A percentile compares a stretch with the other conserved stretches of the same genome.
phyloP scores from a whole-genome alignment of 2,888 invertebrate genomes.

The Apeira syringaria region DNA sequence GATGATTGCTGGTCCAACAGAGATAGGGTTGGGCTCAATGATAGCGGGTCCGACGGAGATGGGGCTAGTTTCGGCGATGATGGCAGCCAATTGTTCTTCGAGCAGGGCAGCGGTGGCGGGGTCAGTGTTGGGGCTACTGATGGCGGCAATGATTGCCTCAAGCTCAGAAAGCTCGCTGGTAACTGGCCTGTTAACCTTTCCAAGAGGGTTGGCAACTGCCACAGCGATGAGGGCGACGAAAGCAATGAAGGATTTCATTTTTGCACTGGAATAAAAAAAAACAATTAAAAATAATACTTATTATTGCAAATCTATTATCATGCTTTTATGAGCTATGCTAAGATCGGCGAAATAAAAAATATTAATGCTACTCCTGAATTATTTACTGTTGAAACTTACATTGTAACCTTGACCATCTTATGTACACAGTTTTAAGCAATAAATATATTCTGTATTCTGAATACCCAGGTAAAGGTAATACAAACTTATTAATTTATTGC shows the following conservation, averaged over 20 bases:
- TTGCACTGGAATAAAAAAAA: constrained; percentile 37
- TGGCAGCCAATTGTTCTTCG: constrained; percentile 41
- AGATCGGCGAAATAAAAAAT: too few relatives aligned
- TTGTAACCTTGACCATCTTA: too few relatives aligned
- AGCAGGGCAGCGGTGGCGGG: constrained; percentile 51
- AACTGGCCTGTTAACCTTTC: constrained; percentile 29
- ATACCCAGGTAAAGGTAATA: too few relatives aligned
- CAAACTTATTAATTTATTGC: too few relatives aligned
- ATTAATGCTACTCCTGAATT: too few relatives aligned
- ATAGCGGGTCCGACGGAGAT: constrained; percentile 24
- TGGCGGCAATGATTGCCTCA: constrained; percentile 51
- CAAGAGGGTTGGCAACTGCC: constrained; percentile 42
- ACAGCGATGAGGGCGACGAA: constrained; percentile 52
- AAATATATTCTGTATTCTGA: too few relatives aligned
- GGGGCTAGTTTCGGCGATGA: constrained; percentile 36
- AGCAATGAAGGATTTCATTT: constrained; percentile 60
- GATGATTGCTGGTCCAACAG: constrained; percentile 31
- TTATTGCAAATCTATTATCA: too few relatives aligned
- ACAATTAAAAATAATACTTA: too few relatives aligned
- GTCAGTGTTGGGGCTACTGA: constrained; percentile 56
- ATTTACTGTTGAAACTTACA: too few relatives aligned
- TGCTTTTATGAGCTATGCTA: too few relatives aligned
- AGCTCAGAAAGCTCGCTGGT: constrained; percentile 31
- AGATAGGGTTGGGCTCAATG: constrained; percentile 17
- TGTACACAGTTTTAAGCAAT: too few relatives aligned